A percentile compares a stretch with the other conserved stretches of the same genome.
phyloP scores from a whole-genome alignment of 2,888 invertebrate species.

The Pammene fasciana region DNA sequence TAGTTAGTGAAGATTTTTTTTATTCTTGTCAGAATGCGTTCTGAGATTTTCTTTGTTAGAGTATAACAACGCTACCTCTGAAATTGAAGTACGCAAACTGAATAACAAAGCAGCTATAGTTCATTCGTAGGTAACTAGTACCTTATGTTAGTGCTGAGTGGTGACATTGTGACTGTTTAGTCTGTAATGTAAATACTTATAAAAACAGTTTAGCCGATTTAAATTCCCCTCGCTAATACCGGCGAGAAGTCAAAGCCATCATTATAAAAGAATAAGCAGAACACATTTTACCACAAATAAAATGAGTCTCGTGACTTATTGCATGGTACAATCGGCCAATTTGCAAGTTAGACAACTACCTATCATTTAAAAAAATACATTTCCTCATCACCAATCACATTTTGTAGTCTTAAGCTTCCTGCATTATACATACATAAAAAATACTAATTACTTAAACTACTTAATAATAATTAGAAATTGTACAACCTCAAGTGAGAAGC shows the following conservation, averaged over 20 bases:
- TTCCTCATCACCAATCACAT: too few relatives aligned
- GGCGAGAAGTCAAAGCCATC: too few relatives aligned
- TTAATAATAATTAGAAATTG: slow-evolving; percentile 18
- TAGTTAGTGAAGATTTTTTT: slow-evolving; percentile 79
- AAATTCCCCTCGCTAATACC: too few relatives aligned
- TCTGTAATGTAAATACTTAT: neutral
- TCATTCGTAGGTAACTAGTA: too few relatives aligned
- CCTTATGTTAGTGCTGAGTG: slow-evolving; percentile 23
- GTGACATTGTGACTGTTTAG: slow-evolving; percentile 29
- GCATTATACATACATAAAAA: too few relatives aligned
- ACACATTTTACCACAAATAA: too few relatives aligned
- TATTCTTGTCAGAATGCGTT: slow-evolving; percentile 76
- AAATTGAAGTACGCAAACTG: slow-evolving; percentile 75
- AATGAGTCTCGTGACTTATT: too few relatives aligned
- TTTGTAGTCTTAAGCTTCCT: neutral
- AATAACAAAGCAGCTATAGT: slow-evolving; percentile 65
- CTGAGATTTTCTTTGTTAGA: slow-evolving; percentile 81
- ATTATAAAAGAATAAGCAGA: too few relatives aligned
- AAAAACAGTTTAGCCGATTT: neutral
- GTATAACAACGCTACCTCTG: slow-evolving; percentile 78
- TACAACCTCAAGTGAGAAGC: slow-evolving; percentile 2
- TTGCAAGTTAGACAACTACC: too few relatives aligned
- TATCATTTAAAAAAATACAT: too few relatives aligned
- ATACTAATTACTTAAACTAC: slow-evolving; percentile 2
- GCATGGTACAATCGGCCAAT: too few relatives aligned